phyloP scores from a whole-genome alignment of 2,797 vertebrate genomes.

The Anabacerthia variegaticeps region DNA sequence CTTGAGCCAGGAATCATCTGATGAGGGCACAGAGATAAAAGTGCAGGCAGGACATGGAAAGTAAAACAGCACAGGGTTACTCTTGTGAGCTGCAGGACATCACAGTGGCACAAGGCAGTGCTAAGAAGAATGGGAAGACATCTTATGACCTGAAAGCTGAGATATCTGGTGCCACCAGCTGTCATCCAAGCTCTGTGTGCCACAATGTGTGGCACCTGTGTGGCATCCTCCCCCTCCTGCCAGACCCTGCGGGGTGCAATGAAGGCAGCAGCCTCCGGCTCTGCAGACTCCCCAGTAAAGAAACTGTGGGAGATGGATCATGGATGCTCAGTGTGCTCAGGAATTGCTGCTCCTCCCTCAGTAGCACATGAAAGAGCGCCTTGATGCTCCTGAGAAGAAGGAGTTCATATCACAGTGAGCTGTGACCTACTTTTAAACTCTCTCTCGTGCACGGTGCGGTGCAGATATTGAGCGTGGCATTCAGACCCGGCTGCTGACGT shows the following conservation, averaged over 20 bases:
- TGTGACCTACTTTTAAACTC: background rate
- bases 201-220: background rate
- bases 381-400: background rate
- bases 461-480: background rate
- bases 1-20: background rate
- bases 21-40: slow-evolving; percentile 14
- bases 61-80: background rate
- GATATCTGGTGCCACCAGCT: background rate
- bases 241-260: accelerated
- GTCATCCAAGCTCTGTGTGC: background rate
- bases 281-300: background rate
- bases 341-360: background rate
- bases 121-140: background rate
- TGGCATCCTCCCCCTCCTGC: background rate
- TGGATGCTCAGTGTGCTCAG: accelerated
- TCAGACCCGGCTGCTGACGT: background rate
- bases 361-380: background rate
- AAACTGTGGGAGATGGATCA: accelerated
- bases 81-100: background rate
- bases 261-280: background rate
- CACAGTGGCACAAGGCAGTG: background rate
- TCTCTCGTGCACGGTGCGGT: accelerated
- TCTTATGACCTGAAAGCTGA: background rate
- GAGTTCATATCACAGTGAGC: background rate
- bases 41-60: background rate